Evolutionary conservation across 2,888 invertebrate species (phyloP), one percentile per base, ranked within the genome.

Genomic region (Cryptops parisi): DNA sequence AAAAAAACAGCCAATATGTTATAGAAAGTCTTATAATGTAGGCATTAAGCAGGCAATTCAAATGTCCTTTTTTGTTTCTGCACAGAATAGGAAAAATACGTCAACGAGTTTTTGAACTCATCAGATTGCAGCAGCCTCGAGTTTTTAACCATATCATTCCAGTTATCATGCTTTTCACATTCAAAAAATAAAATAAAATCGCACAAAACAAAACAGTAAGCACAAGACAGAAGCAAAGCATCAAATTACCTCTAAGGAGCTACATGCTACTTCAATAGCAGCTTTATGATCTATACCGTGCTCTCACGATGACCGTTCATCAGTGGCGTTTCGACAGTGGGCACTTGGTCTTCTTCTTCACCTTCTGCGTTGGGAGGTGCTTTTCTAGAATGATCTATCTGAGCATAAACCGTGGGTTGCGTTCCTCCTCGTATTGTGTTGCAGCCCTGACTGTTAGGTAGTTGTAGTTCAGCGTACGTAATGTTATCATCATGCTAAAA

Each of bases 391-490:
- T 57, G 81, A 69, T 81, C 81, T 68, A 82, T 81, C 71, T 81
- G 80, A 56, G 82, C 81, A 68, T 82, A 81, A 65, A 81, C 78
- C 62, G 80, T 80, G 51, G 81, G 76, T 63, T 81, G 81, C 61
- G 57, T 55, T 41, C 45, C 52, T 33, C 56, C 61, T 50, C 58
- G 58, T 52, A 58, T 54, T 25, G 58, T 59, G 45, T 64, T 63
- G 48, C 56, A 54, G 39, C 62, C 60, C 54, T 76, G 65, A 43
- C 74, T 74, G 53, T 74, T 74, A 22, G 76, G 75, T 54, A 78
- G 69, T 59, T 76, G 74, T 58, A 78, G 68, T 64, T 78, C 78
- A 41, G 78, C 78, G 64, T 78, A 78, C 50, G 78, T 78, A 58
- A 78, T 76, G 66, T 78, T 78, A 56, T 75, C 74, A 59, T 65